Conservation (phyloP, 1,140 invertebrate species). For the Drosophila takahashii region DNA sequence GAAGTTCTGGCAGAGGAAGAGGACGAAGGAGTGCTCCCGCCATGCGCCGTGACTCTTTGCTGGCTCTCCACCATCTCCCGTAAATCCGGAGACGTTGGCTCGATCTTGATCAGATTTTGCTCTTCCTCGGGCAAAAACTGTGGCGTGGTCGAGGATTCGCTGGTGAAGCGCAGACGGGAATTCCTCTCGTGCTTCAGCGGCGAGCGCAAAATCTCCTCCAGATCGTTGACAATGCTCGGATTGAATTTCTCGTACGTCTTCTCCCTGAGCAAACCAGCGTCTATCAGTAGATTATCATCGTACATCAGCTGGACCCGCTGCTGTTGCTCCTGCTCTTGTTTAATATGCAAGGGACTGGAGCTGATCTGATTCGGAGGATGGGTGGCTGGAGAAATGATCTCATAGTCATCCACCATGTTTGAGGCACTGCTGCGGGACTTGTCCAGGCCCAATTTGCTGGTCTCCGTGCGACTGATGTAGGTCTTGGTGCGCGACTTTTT, state of each 20-base stretch:
- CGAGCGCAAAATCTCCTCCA: constrained; percentile 83
- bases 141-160: constrained; percentile 72
- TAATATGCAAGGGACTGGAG: constrained; percentile 80
- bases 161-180: constrained; percentile 68
- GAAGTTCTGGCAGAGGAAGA: constrained; percentile 58
- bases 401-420: constrained; percentile 77
- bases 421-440: constrained; percentile 46
- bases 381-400: constrained; percentile 78
- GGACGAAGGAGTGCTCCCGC: constrained; percentile 36
- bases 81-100: constrained; percentile 76
- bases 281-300: constrained; percentile 72
- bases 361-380: constrained; percentile 80
- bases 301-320: constrained; percentile 63
- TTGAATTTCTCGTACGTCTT: constrained; percentile 77
- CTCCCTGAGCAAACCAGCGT: constrained; percentile 62
- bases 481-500: constrained; percentile 86
- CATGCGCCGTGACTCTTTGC: constrained; percentile 35
- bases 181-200: constrained; percentile 74
- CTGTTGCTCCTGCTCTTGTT: constrained; percentile 75
- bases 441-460: constrained; percentile 67
- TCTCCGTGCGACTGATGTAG: constrained; percentile 85
- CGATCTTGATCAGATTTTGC: constrained; percentile 78
- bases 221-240: constrained; percentile 79
- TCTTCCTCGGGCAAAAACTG: constrained; percentile 74
- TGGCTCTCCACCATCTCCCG: constrained; percentile 73